Conservation (phyloP, 2,113 vertebrate species). For the Salvelinus sp. region DNA sequence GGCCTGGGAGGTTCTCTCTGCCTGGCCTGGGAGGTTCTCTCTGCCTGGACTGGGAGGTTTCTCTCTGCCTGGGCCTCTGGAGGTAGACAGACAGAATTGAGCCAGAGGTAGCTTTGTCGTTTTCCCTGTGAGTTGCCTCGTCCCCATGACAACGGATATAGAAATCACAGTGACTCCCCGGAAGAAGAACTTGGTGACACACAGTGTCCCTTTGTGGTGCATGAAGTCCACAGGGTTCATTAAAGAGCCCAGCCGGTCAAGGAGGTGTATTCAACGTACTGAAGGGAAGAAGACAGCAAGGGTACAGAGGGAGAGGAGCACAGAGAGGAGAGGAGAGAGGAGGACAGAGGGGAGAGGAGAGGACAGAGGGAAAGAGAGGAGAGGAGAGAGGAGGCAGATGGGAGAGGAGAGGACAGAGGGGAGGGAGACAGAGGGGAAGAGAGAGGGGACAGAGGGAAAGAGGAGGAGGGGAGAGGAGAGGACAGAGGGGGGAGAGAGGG, state of each 20-base stretch:
- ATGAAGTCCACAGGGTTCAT: slow-evolving; percentile 89
- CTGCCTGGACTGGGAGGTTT: no score
- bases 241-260: slow-evolving; percentile 84
- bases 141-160: slow-evolving; percentile 99
- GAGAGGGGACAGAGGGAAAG: no score
- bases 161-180: slow-evolving; percentile 98
- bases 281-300: slow-evolving; percentile 84
- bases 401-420: no score
- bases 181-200: slow-evolving; percentile 88
- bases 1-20: no score
- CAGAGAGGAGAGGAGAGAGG: neutral
- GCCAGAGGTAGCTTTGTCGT: slow-evolving; percentile 87
- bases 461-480: no score
- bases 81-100: slow-evolving; percentile 68
- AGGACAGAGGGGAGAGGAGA: no score
- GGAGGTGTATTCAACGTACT: slow-evolving; percentile 87
- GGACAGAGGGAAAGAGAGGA: no score
- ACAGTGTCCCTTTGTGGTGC: slow-evolving; percentile 92
- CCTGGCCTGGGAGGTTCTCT: no score
- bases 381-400: no score
- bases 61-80: no score
- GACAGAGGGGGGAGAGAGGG: no score
- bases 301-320: slow-evolving; percentile 68
- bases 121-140: slow-evolving; percentile 87
- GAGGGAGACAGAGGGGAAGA: no score